Evolutionary conservation across 37 sponge, comb jelly and placozoan genomes (phyloP).

Genomic region (Ianthella basta): DNA sequence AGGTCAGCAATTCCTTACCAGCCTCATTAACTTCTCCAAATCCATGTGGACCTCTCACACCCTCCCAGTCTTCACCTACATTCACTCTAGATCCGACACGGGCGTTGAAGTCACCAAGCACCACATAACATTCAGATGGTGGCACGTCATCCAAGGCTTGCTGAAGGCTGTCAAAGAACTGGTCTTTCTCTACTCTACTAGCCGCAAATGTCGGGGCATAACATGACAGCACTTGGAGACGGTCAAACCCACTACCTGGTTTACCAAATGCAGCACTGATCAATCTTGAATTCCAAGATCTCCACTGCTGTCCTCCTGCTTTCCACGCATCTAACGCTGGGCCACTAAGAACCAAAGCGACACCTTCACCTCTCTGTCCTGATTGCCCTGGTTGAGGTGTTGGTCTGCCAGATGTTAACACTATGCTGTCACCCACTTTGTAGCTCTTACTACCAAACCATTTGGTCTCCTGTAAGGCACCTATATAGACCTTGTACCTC

Average conservation of each 20-base stretch:
- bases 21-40: too few species aligned
- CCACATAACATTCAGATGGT: too few species aligned
- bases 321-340: background rate
- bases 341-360: background rate
- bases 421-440: background rate
- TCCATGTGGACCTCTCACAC: too few species aligned
- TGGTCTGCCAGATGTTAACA: background rate
- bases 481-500: background rate
- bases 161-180: too few species aligned
- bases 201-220: background rate
- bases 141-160: too few species aligned
- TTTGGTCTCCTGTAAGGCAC: too few species aligned
- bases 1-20: too few species aligned
- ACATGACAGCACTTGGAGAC: background rate
- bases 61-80: too few species aligned
- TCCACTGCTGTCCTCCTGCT: background rate
- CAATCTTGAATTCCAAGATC: background rate
- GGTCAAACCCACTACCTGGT: background rate
- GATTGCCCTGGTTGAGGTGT: background rate
- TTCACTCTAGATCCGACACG: too few species aligned
- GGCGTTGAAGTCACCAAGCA: too few species aligned
- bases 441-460: background rate
- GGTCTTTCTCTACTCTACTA: too few species aligned
- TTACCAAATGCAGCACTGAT: background rate
- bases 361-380: background rate